phyloP scores from a whole-genome alignment of 2,113 vertebrate genomes.

The Orycteropus afer region DNA sequence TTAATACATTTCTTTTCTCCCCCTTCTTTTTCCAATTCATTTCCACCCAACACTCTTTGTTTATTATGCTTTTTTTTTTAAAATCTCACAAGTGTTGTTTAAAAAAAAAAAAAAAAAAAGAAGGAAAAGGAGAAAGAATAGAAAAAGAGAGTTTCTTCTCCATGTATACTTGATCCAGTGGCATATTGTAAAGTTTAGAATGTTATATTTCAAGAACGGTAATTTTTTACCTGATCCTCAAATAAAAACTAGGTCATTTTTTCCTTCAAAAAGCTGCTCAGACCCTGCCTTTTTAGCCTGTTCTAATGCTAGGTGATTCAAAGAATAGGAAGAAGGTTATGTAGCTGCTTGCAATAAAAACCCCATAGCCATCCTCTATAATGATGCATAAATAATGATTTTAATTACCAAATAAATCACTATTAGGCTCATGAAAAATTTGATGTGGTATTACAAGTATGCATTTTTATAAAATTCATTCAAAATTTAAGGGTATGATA shows the following conservation, averaged over 20 bases:
- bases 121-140: not conserved
- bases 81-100: not conserved
- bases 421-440: not conserved
- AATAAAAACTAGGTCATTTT: not conserved
- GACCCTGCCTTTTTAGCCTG: not conserved
- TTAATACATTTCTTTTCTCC: not conserved
- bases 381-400: not conserved
- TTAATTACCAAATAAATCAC: slow-evolving; percentile 32
- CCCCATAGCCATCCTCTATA: not conserved
- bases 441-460: not conserved
- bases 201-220: not conserved
- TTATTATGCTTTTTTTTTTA: not conserved
- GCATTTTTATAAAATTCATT: not conserved
- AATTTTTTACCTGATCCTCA: not conserved
- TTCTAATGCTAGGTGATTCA: not conserved
- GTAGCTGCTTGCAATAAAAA: not conserved
- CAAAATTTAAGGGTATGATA: not conserved
- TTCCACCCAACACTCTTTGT: not conserved
- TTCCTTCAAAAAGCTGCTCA: not conserved
- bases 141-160: not conserved
- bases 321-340: not conserved
- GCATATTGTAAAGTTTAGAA: not conserved
- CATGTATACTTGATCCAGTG: slow-evolving; percentile 24
- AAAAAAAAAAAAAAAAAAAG: not conserved
- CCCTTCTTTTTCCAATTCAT: not conserved